These are phyloP conservation scores for Platerodrilus igneus DNA, from an alignment of 2,888 invertebrate genomes.

Conservation along the genomic window DNA sequence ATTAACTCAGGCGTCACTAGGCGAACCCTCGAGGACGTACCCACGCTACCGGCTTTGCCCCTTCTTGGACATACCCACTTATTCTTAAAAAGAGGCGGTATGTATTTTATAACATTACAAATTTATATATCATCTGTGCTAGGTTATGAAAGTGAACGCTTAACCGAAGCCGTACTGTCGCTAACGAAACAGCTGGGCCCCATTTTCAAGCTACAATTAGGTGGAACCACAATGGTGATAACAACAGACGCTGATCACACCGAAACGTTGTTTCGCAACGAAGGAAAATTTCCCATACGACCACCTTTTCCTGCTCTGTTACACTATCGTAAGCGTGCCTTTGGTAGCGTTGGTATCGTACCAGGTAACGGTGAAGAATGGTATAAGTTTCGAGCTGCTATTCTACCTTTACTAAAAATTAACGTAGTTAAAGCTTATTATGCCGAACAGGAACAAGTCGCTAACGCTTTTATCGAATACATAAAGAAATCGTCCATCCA, in stretches of 20 bases:
- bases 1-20: too few species aligned
- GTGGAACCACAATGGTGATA: slow-evolving; percentile 47
- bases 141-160: slow-evolving; percentile 41
- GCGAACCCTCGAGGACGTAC: too few species aligned
- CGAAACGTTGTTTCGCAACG: slow-evolving; percentile 48
- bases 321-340: slow-evolving; percentile 47
- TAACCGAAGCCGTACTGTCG: slow-evolving; percentile 48
- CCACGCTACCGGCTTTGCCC: slow-evolving; percentile 37
- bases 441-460: slow-evolving; percentile 44
- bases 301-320: slow-evolving; percentile 53
- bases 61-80: slow-evolving; percentile 43
- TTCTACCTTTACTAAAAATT: slow-evolving; percentile 51
- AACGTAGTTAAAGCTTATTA: slow-evolving; percentile 47
- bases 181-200: slow-evolving; percentile 49
- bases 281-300: slow-evolving; percentile 51
- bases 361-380: slow-evolving; percentile 58
- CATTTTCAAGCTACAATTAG: slow-evolving; percentile 48
- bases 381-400: slow-evolving; percentile 52
- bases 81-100: too few species aligned
- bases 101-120: slow-evolving; percentile 39
- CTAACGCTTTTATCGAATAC: slow-evolving; percentile 47
- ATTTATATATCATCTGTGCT: too few species aligned
- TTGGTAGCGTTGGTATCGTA: slow-evolving; percentile 52
- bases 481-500: slow-evolving; percentile 37
- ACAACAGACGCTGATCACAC: slow-evolving; percentile 52